Percentiles rank a stretch among this genome's conserved stretches.
Evolutionary conservation across 2,797 vertebrate species (phyloP).

Genomic region (Eutrigla gurnardus): DNA sequence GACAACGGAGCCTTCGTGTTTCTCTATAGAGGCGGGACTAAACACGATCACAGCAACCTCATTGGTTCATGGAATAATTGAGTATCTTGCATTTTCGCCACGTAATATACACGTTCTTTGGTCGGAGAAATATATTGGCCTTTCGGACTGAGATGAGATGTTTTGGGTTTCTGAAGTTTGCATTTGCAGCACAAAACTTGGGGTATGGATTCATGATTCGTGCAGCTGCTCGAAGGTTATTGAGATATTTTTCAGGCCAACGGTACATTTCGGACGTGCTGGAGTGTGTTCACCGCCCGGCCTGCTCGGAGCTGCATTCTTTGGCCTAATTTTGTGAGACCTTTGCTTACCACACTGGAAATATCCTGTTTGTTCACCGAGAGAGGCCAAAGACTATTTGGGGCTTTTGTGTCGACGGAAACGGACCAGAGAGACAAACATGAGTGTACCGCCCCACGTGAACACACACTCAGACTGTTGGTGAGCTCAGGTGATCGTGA

Average conservation of each 20-base stretch:
- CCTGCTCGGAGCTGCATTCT: conserved; percentile 50
- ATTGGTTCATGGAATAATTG: neutral
- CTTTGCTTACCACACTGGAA: conserved; percentile 61
- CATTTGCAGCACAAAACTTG: conserved; percentile 10
- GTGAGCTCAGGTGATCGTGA: conserved; percentile 12
- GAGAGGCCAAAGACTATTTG: conserved; percentile 48
- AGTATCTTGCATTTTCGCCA: no score
- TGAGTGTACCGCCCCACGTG: conserved; percentile 11
- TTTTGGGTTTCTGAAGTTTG: conserved; percentile 21
- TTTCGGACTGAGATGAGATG: conserved; percentile 6
- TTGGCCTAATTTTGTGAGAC: conserved; percentile 67
- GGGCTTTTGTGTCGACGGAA: conserved; percentile 34
- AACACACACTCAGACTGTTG: conserved; percentile 19
- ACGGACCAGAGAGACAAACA: neutral
- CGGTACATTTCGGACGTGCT: conserved; percentile 31
- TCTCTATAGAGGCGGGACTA: neutral
- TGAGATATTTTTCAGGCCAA: neutral
- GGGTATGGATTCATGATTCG: neutral
- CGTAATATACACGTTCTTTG: no score
- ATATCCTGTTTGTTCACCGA: conserved; percentile 47
- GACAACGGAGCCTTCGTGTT: neutral
- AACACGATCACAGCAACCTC: neutral
- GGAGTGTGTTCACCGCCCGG: conserved; percentile 36
- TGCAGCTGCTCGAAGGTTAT: neutral
- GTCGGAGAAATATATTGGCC: no score